A percentile compares a stretch with the other conserved stretches of the same genome.
Evolutionary conservation across 1,140 invertebrate genomes (phyloP).

Genomic region (Melanaphis sacchari): DNA sequence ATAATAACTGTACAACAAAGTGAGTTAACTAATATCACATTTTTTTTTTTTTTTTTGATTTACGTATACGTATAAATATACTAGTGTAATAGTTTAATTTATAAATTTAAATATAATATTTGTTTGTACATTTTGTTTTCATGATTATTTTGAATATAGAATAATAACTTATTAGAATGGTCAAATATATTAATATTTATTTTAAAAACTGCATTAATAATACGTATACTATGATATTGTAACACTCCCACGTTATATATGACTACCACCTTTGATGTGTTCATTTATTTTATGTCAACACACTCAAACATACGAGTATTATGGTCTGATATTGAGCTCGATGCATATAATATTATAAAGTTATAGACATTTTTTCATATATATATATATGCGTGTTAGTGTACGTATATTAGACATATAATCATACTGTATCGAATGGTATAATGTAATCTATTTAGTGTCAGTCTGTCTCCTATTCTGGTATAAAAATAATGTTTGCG

Average conservation of each 20-base stretch:
- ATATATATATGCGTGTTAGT: neutral
- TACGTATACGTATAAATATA: too few species aligned
- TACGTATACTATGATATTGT: neutral
- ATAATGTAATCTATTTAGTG: neutral
- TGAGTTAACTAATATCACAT: too few species aligned
- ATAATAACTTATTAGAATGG: neutral
- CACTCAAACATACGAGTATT: neutral
- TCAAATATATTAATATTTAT: neutral
- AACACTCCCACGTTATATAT: neutral
- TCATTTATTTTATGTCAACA: slow-evolving; percentile 7
- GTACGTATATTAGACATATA: slow-evolving; percentile 7
- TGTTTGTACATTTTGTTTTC: neutral
- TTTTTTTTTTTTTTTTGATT: neutral
- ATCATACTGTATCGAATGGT: neutral
- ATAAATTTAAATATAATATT: neutral
- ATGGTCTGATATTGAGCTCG: neutral
- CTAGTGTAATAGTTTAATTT: too few species aligned
- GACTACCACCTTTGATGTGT: neutral
- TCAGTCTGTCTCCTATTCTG: neutral
- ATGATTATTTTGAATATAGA: neutral
- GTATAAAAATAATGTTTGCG: neutral
- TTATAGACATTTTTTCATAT: neutral
- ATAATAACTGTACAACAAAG: too few species aligned
- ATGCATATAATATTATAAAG: neutral
- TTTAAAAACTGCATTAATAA: neutral